A percentile compares a stretch with the other conserved stretches of the same genome.
phyloP scores from a whole-genome alignment of 2,113 vertebrate species.

The Albula glossodonta region DNA sequence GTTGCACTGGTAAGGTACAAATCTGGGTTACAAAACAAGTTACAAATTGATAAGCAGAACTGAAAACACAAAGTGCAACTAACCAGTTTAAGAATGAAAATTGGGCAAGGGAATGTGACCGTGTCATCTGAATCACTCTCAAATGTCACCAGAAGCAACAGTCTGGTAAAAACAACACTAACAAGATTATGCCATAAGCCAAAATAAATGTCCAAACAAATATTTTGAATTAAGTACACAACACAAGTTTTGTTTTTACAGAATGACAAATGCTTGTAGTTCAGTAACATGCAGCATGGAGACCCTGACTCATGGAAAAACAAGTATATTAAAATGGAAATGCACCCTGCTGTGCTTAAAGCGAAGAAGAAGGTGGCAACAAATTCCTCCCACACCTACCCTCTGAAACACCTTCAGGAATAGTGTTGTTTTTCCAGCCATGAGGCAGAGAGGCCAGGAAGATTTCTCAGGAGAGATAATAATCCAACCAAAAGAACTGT shows the following conservation, averaged over 20 bases:
- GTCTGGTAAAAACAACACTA: neutral
- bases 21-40: neutral
- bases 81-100: too few relatives aligned
- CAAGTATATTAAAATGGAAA: constrained; percentile 5
- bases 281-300: neutral
- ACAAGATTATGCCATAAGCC: neutral
- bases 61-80: too few relatives aligned
- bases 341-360: neutral
- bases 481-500: neutral
- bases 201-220: neutral
- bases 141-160: neutral
- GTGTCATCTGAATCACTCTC: too few relatives aligned
- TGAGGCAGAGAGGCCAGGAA: neutral
- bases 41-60: too few relatives aligned
- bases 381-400: neutral
- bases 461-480: neutral
- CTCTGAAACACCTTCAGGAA: neutral
- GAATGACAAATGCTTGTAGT: neutral
- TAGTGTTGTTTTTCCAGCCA: neutral
- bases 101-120: too few relatives aligned
- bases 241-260: neutral
- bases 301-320: neutral
- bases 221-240: neutral
- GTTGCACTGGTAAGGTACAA: too few relatives aligned
- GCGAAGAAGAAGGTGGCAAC: neutral